Percentiles rank a stretch among this genome's conserved stretches.
phyloP scores from a whole-genome alignment of 2,888 invertebrate species.

The Dioctria linearis region DNA sequence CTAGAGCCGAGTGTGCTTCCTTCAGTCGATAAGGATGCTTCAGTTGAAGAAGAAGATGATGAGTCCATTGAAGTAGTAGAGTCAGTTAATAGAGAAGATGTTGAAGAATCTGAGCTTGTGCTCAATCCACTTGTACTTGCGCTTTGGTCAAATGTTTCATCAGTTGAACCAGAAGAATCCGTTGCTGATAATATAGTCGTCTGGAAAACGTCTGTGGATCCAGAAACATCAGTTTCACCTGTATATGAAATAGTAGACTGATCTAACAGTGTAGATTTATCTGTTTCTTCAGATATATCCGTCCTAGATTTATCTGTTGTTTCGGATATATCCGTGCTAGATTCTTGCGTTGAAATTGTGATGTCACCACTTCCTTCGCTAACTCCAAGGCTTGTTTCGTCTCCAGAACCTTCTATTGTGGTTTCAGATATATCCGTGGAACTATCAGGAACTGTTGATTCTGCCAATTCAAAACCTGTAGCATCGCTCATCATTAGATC shows the following conservation, averaged over 20 bases:
- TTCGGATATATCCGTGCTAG: conserved; percentile 55
- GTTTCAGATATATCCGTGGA: conserved; percentile 49
- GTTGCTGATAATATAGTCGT: conserved; percentile 56
- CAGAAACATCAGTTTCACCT: conserved; percentile 56
- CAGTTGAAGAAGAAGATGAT: neutral
- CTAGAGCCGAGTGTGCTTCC: conserved; percentile 47
- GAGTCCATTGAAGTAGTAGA: conserved; percentile 1
- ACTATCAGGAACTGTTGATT: conserved; percentile 62
- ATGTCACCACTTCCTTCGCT: conserved; percentile 65
- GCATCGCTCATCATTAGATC: conserved; percentile 74
- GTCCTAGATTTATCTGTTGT: conserved; percentile 52
- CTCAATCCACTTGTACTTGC: neutral
- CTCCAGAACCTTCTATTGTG: conserved; percentile 62
- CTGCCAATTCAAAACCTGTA: conserved; percentile 63
- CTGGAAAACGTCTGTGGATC: conserved; percentile 59
- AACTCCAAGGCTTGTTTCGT: conserved; percentile 58
- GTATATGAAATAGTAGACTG: conserved; percentile 51
- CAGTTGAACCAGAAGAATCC: conserved; percentile 54
- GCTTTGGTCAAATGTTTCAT: conserved; percentile 36
- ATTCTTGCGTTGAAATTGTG: conserved; percentile 61
- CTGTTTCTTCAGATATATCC: neutral
- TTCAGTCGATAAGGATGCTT: conserved; percentile 61
- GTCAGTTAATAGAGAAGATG: neutral
- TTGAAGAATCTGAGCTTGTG: conserved; percentile 1
- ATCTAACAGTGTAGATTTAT: neutral